Evolutionary conservation across 2,888 invertebrate species (phyloP), one percentile per base, ranked within the genome.

Genomic region (Chrysina gloriosa): DNA sequence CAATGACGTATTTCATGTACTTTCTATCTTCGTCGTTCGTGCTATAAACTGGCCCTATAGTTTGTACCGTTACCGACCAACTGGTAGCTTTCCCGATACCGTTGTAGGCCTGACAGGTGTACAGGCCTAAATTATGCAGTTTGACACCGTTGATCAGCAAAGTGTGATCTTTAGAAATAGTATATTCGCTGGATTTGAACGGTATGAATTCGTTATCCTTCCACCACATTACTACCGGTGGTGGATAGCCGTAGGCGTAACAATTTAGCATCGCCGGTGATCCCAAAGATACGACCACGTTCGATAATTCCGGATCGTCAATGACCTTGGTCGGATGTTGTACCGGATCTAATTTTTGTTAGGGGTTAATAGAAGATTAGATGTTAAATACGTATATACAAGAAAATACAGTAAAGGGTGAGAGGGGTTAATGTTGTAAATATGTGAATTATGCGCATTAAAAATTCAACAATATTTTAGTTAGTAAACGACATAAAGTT

Each of bases 91-190:
- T 89, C 77, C 83, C 72, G 73, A 88, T 80, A 1, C 93, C 94
- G 79, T 96, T 96, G 83, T 92, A 96, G 2, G 94, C 96, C 78
- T 93, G 92, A 79, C 97, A 97, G 3, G 91, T 92, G 84, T 97
- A 97, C 56, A 90, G 87, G 2, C 96, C 97, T 63, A 95, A 86
- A 76, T 92, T 92, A 3, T 89, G 87, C 16, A 91, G 77, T 31
- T 88, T 86, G 9, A 96, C 89, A 0, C 88, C 84, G 63, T 89
- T 86, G 77, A 97, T 93, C 69, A 89, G 86, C 48, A 97, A 85
- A 1, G 92, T 89, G 81, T 89, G 90, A 76, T 92, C 94, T 63
- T 89, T 85, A 69, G 89, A 86, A 71, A 92, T 91, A 79, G 94
- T 92, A 80, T 89, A 93, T 63, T 87, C 84, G 11, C 86, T 84